Base-by-base conservation (phyloP, 2,888 invertebrate genomes). In the Drosophila dives region DNA sequence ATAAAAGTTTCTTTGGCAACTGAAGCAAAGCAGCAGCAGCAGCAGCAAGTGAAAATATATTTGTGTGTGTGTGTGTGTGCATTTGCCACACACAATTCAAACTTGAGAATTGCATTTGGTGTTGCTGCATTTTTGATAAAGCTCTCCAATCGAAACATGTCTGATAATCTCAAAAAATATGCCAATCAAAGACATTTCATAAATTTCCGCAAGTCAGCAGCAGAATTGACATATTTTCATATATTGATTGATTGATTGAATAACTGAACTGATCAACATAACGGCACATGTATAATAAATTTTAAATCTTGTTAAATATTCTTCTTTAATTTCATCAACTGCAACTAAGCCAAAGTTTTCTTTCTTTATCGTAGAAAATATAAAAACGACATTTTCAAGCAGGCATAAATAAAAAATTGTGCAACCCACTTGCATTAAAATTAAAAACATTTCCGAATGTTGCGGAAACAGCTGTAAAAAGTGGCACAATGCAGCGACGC, bases 401-500 rank as follows among this genome's bases (percentile, higher is more conserved):
- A 26, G 40, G 36, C 20, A 23, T 38, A 64, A 49, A 60, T 42
- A 64, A n/a, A 12, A 34, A 48, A 56, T 54, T 50, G 42, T 53
- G 65, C 66, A 54, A 62, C 77, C 15, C 23, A 75, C 66, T 78
- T 83, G 81, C 80, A 83, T 86, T 83, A 71, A 84, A 88, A 88
- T 88, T 85, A 86, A 88, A 88, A 80, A 88, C 81, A 84, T 71
- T 85, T 85, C 86, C 81, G 76, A 61, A 61, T 69, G 70, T 60
- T 66, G 64, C 86, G 88, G 88, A 84, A 83, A 78, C 77, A 72
- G 73, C 78, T 75, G 83, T 81, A 88, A 88, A 88, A 86, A 74
- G 73, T 72, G 70, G 61, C 71, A 80, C 73, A 83, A 72, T 75
- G 58, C 45, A 45, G 45, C 64, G 75, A 50, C 63, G 58, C 64